Evolutionary conservation across 2,888 invertebrate genomes (phyloP).

Genomic region (Euplagia quadripunctaria): DNA sequence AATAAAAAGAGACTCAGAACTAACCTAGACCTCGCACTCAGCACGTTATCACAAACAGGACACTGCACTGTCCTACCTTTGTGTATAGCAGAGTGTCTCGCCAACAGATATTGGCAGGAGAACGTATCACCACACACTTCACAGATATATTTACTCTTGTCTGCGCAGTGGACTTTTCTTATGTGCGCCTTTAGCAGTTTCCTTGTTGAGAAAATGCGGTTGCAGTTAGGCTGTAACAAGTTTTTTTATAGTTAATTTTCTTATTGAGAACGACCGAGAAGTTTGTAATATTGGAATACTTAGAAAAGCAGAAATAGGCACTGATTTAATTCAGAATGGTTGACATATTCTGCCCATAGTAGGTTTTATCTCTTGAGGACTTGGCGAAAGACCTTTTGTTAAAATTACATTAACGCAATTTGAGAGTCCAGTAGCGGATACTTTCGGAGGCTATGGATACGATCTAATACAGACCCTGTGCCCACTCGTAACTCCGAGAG

Average conservation of each 20-base stretch:
- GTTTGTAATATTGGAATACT: too few species aligned
- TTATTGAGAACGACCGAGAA: too few species aligned
- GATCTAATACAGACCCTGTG: too few species aligned
- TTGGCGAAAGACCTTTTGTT: too few species aligned
- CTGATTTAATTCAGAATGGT: too few species aligned
- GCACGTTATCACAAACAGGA: constrained; percentile 24
- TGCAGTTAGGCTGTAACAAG: constrained; percentile 37
- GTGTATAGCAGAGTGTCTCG: constrained; percentile 28
- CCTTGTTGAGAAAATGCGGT: constrained; percentile 21
- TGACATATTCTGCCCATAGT: too few species aligned
- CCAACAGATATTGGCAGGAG: constrained; percentile 26
- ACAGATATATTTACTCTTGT: constrained; percentile 32
- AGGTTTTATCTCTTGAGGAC: too few species aligned
- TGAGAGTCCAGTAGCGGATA: too few species aligned
- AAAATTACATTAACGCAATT: too few species aligned
- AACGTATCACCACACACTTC: constrained; percentile 38
- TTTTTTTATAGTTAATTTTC: not conserved
- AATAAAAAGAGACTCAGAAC: constrained; percentile 3
- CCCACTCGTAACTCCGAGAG: too few species aligned
- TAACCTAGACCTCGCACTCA: constrained; percentile 35
- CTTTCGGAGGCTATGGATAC: too few species aligned
- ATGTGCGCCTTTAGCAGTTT: constrained; percentile 33
- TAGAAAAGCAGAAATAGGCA: too few species aligned
- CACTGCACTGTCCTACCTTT: constrained; percentile 23
- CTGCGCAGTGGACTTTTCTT: constrained; percentile 43